Percentiles rank a stretch among this genome's conserved stretches.
Conservation (phyloP, 2,797 vertebrate species). For the Danio kyathit region DNA sequence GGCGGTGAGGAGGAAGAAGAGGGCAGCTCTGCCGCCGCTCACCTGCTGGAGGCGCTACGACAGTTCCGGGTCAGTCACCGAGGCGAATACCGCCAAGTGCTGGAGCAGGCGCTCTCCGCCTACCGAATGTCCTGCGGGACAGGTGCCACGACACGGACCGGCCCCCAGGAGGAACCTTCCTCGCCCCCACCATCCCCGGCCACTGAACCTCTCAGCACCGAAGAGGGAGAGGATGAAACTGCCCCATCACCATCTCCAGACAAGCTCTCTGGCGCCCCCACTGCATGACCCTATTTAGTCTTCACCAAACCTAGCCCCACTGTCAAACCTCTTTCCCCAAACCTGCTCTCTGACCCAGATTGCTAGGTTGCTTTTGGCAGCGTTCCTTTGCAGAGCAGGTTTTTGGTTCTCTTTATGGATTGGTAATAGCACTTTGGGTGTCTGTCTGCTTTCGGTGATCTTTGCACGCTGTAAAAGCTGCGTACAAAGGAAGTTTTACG, state of each 20-base stretch:
- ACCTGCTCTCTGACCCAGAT: conserved; percentile 36
- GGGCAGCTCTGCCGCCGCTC: conserved; percentile 87
- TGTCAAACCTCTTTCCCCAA: conserved; percentile 27
- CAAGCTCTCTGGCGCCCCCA: conserved; percentile 67
- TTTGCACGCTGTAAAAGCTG: neutral
- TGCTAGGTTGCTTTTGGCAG: conserved; percentile 48
- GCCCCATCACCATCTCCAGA: conserved; percentile 53
- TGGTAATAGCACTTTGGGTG: conserved; percentile 1
- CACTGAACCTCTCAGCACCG: conserved; percentile 73
- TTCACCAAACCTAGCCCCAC: conserved; percentile 42
- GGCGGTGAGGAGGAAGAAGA: conserved; percentile 80
- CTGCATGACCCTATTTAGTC: conserved; percentile 69
- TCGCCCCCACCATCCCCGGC: conserved; percentile 79
- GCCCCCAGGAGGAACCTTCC: conserved; percentile 72
- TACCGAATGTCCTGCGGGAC: conserved; percentile 84
- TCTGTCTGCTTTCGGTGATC: neutral
- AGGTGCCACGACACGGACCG: conserved; percentile 68
- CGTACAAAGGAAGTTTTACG: neutral
- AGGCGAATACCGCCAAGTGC: conserved; percentile 94
- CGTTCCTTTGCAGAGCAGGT: conserved; percentile 49
- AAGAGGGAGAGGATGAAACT: conserved; percentile 67
- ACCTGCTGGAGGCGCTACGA: conserved; percentile 94
- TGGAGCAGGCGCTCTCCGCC: conserved; percentile 94
- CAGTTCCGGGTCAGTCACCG: conserved; percentile 98
- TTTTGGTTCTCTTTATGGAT: conserved; percentile 42